phyloP scores from a whole-genome alignment of 2,888 invertebrate genomes.

The Drepanosiphum platanoidis region DNA sequence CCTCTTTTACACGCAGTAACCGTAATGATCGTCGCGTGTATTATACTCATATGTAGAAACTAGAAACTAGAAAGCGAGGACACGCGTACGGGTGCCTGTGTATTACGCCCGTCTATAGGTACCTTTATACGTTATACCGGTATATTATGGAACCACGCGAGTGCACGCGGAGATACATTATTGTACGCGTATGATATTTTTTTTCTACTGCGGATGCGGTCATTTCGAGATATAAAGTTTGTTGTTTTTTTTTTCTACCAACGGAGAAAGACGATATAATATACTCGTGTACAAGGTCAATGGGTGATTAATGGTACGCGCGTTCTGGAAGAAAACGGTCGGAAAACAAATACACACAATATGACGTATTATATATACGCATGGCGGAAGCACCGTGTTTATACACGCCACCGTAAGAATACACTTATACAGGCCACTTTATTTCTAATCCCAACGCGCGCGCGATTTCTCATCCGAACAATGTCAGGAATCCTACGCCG shows the following conservation, averaged over 20 bases:
- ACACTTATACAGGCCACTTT: not conserved
- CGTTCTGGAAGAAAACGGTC: not conserved
- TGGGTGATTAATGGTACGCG: conserved; percentile 9
- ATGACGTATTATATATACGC: not conserved
- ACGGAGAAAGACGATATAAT: not conserved
- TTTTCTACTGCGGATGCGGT: not conserved
- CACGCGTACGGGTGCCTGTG: too few relatives aligned
- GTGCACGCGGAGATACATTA: too few relatives aligned
- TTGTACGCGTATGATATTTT: too few relatives aligned
- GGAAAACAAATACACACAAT: not conserved
- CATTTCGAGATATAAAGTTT: not conserved
- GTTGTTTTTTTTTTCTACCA: not conserved
- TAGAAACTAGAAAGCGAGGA: too few relatives aligned
- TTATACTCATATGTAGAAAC: too few relatives aligned
- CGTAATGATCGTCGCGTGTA: too few relatives aligned
- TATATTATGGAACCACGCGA: too few relatives aligned
- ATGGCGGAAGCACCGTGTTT: not conserved
- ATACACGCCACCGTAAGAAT: not conserved
- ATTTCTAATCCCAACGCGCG: not conserved
- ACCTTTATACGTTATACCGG: too few relatives aligned
- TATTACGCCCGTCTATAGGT: too few relatives aligned
- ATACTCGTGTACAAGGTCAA: not conserved
- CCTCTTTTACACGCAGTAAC: too few relatives aligned
- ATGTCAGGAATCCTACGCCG: conserved; percentile 7
- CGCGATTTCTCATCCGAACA: not conserved